Evolutionary conservation across 2,797 vertebrate species (phyloP), one percentile per base, ranked within the genome.

Genomic region (Saxicola maurus): DNA sequence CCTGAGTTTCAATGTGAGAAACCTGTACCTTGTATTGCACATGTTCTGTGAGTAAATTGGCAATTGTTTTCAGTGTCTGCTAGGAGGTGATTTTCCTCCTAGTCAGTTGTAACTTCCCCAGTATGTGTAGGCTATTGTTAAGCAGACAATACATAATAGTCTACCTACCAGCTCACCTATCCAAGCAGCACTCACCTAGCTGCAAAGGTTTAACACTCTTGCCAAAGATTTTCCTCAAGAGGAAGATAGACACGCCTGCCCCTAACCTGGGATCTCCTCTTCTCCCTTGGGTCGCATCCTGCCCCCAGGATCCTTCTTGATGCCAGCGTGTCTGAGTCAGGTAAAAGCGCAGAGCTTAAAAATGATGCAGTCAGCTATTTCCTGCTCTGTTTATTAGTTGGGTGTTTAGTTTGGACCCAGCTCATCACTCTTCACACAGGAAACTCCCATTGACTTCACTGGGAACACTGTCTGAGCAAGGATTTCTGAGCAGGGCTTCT

Each of bases 361-460:
- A 91, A 67, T 28, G 2, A 55, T 15, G 30, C 72, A 89, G 73
- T 93, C 92, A 94, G 93, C 91, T 87, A 65, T 88, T 90, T 76
- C 55, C 46, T 89, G 17, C 0, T 10, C 38, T 78, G 60, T 83
- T 79, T 64, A 52, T 92, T 86, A 81, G 56, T 1, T 69, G 72
- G 48, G 64, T 82, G 84, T 88, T 93, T 92, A 79, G 68, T 80
- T 91, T 95, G 86, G 86, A 74, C 35, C 35, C 21, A 43, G 74
- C 40, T 91, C 72, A 77, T 91, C 90, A 77, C 68, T 92, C 81
- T 72, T 62, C 84, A 40, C 1, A 0, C 0, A 2, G 91, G 91
- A 82, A 92, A 88, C 88, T 91, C 91, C 86, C 86, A 80, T 9
- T 65, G 65, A 77, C 76, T 95, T 92, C 74, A 65, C 53, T 59